Evolutionary conservation across 2,797 vertebrate species (phyloP).

Genomic region (Ataeniobius toweri): DNA sequence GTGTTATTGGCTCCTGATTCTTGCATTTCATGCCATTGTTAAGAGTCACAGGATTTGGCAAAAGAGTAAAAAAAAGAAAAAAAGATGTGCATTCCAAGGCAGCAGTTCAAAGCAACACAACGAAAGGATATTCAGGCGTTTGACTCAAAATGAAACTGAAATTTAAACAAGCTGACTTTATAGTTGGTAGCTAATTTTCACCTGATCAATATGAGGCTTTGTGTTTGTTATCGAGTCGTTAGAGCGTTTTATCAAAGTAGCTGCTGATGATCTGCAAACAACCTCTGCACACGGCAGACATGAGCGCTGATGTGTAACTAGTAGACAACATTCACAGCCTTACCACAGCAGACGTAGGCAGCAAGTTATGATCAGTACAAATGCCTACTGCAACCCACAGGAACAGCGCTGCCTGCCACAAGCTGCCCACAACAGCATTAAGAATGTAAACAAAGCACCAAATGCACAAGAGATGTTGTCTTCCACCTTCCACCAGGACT

Average conservation of each 20-base stretch:
- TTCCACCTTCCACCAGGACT: slow-evolving; percentile 8
- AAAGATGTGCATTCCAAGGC: slow-evolving; percentile 13
- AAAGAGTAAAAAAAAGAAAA: slow-evolving; percentile 32
- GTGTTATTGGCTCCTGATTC: slow-evolving; percentile 59
- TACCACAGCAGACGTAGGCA: slow-evolving; percentile 17
- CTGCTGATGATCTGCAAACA: slow-evolving; percentile 22
- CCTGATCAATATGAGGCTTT: slow-evolving; percentile 9
- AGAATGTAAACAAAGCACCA: slow-evolving; percentile 43
- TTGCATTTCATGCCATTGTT: slow-evolving; percentile 62
- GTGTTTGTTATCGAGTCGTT: neutral
- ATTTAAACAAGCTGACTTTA: neutral
- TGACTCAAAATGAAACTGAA: slow-evolving; percentile 48
- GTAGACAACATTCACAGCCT: slow-evolving; percentile 24
- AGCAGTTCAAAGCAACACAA: slow-evolving; percentile 40
- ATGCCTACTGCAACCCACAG: slow-evolving; percentile 42
- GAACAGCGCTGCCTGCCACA: slow-evolving; percentile 30
- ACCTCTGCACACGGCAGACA: neutral
- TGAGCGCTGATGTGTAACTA: slow-evolving; percentile 13
- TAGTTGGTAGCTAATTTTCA: slow-evolving; percentile 1
- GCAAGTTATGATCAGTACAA: slow-evolving; percentile 1
- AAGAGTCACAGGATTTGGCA: slow-evolving; percentile 67
- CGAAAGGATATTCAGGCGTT: slow-evolving; percentile 20
- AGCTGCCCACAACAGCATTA: slow-evolving; percentile 23
- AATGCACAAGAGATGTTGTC: slow-evolving; percentile 24
- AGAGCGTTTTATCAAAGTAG: slow-evolving; percentile 4